Percentiles rank a stretch among this genome's conserved stretches.
Conservation (phyloP, 2,797 vertebrate genomes). For the Eleutherodactylus coqui region DNA sequence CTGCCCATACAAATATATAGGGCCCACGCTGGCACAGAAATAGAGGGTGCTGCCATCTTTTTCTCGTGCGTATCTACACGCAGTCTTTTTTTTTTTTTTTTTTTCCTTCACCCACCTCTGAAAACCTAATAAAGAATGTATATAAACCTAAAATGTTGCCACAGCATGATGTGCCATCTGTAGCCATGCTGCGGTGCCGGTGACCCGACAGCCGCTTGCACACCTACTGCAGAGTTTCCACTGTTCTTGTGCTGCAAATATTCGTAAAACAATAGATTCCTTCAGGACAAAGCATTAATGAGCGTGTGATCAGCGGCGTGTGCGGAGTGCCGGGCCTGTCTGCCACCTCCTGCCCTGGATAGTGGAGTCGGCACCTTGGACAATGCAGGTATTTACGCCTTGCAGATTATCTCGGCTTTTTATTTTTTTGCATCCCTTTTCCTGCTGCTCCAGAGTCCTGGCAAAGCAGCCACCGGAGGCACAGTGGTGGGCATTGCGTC, state of each 20-base stretch:
- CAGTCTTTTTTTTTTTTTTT: too few species aligned
- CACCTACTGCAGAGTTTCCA: conserved; percentile 36
- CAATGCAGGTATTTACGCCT: conserved; percentile 33
- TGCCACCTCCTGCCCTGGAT: too few species aligned
- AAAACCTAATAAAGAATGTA: too few species aligned
- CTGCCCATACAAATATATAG: too few species aligned
- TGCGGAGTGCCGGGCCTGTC: background rate
- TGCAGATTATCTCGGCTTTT: conserved; percentile 39
- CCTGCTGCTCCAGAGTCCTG: background rate
- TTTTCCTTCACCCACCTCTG: too few species aligned
- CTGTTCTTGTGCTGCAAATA: conserved; percentile 32
- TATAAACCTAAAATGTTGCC: too few species aligned
- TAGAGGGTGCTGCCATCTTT: too few species aligned
- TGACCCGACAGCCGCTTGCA: too few species aligned
- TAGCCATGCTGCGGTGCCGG: too few species aligned
- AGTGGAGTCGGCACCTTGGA: background rate
- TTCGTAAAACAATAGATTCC: conserved; percentile 10
- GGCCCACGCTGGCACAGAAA: too few species aligned
- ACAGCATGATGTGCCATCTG: too few species aligned
- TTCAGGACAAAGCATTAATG: background rate
- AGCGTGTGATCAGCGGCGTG: background rate
- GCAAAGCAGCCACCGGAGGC: conserved; percentile 21
- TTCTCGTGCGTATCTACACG: too few species aligned
- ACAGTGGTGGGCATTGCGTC: background rate
- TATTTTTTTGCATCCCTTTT: conserved; percentile 26